A percentile compares a stretch with the other conserved stretches of the same genome.
These are phyloP conservation scores for Rhagonycha lutea DNA, from an alignment of 2,888 invertebrate genomes.

Conservation along the genomic window DNA sequence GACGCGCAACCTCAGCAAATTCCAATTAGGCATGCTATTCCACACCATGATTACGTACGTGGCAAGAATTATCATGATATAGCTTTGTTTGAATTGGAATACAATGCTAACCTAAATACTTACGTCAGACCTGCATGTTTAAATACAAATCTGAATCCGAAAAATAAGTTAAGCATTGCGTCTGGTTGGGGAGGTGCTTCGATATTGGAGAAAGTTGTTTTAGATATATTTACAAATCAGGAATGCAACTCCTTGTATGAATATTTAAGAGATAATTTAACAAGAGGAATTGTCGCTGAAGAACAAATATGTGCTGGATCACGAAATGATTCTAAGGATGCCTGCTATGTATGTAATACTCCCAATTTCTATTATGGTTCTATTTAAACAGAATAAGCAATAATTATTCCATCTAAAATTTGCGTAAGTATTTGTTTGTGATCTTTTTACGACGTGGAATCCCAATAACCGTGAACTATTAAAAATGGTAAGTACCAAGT, in stretches of 20 bases:
- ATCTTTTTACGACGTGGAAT: no score
- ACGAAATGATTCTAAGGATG: conserved; percentile 51
- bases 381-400: no score
- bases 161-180: conserved; percentile 48
- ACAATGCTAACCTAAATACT: conserved; percentile 47
- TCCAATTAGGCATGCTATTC: conserved; percentile 41
- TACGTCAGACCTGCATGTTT: conserved; percentile 58
- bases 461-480: conserved; percentile 4
- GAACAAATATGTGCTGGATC: conserved; percentile 60
- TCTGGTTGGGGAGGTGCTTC: conserved; percentile 58
- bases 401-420: no score
- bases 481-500: conserved; percentile 1
- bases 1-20: conserved; percentile 48
- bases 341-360: conserved; percentile 52
- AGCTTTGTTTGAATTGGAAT: conserved; percentile 54
- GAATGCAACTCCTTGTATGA: conserved; percentile 34
- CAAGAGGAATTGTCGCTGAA: conserved; percentile 52
- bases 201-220: conserved; percentile 58
- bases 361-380: not conserved
- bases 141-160: conserved; percentile 25
- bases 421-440: no score
- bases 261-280: conserved; percentile 43
- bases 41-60: conserved; percentile 52
- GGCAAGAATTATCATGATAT: conserved; percentile 58
- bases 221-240: conserved; percentile 50